Conservation (phyloP, 2,888 invertebrate species). For the Anticlea derivata region DNA sequence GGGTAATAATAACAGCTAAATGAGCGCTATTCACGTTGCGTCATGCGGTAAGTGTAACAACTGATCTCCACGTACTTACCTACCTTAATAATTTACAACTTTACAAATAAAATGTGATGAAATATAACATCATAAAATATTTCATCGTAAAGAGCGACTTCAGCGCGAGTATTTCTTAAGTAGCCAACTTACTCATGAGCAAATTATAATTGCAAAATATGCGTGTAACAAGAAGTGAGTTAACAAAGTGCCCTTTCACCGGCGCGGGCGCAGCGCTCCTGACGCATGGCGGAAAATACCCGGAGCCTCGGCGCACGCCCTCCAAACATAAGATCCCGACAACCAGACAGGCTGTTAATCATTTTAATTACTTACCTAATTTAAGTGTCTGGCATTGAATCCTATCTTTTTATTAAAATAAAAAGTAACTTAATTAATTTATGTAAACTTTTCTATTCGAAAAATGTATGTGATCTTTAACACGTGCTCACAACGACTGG, state of each 20-base stretch:
- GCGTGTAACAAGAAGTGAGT: conserved; percentile 11
- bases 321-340: too few species aligned
- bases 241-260: conserved; percentile 57
- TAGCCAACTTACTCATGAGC: neutral
- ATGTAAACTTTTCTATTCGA: too few species aligned
- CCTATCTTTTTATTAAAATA: too few species aligned
- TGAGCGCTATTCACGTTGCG: conserved; percentile 7
- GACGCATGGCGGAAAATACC: conserved; percentile 39
- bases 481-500: too few species aligned
- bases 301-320: too few species aligned
- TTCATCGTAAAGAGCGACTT: too few species aligned
- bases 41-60: conserved; percentile 10
- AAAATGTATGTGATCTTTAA: too few species aligned
- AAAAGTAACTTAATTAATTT: too few species aligned
- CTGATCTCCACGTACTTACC: neutral
- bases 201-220: too few species aligned
- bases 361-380: too few species aligned
- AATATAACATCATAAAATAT: neutral
- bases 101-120: neutral
- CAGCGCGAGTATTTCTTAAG: too few species aligned
- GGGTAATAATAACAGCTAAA: conserved; percentile 13
- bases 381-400: too few species aligned
- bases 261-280: conserved; percentile 3
- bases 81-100: neutral
- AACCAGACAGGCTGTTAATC: neutral